Conservation (phyloP, 2,888 invertebrate species). For the Drosophila fungiperda region DNA sequence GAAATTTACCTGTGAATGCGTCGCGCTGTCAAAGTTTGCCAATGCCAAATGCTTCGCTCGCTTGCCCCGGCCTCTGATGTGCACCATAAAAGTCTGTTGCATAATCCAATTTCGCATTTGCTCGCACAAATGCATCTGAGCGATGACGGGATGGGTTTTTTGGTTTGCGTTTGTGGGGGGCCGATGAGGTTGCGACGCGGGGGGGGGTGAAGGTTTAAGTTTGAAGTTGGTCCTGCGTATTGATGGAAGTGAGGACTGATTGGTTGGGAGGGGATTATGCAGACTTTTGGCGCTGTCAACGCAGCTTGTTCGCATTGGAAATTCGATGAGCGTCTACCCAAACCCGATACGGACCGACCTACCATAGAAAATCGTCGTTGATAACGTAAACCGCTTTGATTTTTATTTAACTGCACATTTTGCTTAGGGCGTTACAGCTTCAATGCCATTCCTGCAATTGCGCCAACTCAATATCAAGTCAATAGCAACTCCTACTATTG, state of each 20-base stretch:
- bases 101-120: constrained; percentile 80
- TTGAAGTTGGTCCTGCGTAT: constrained; percentile 5
- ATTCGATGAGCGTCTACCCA: constrained; percentile 23
- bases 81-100: constrained; percentile 79
- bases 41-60: constrained; percentile 57
- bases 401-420: constrained; percentile 80
- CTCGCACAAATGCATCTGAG: constrained; percentile 64
- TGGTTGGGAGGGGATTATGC: constrained; percentile 51
- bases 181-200: not conserved
- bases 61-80: constrained; percentile 48
- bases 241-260: constrained; percentile 2
- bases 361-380: constrained; percentile 58
- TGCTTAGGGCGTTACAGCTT: constrained; percentile 54
- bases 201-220: not conserved
- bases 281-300: constrained; percentile 69
- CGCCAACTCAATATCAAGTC: not conserved
- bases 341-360: not conserved
- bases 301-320: constrained; percentile 63
- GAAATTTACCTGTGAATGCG: constrained; percentile 60
- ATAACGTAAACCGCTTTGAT: constrained; percentile 80
- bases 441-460: constrained; percentile 31
- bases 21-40: constrained; percentile 72
- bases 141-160: constrained; percentile 9
- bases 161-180: not conserved
- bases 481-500: not conserved